phyloP scores from a whole-genome alignment of 2,797 vertebrate species.

The Artibeus lituratus region DNA sequence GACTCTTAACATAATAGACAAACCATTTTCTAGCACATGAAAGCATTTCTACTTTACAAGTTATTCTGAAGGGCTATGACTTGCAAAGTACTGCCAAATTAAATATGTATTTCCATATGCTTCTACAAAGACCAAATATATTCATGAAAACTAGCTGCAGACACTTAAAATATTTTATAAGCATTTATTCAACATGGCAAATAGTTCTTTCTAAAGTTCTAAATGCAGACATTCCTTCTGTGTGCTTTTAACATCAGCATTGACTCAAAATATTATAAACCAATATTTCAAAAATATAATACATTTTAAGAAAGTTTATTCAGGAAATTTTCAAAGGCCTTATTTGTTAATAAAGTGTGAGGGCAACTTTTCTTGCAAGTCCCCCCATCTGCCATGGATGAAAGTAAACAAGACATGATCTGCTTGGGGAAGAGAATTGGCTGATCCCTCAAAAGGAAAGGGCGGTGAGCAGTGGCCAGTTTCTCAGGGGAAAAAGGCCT shows the following conservation, averaged over 20 bases:
- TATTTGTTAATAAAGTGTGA: slow-evolving; percentile 24
- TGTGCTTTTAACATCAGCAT: not conserved
- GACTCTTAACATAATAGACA: slow-evolving; percentile 41
- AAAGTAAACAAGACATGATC: too few species aligned
- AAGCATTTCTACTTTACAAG: slow-evolving; percentile 58
- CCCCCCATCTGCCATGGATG: too few species aligned
- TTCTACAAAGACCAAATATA: slow-evolving; percentile 65
- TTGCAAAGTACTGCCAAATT: slow-evolving; percentile 74
- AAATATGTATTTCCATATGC: slow-evolving; percentile 76
- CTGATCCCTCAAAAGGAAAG: too few species aligned
- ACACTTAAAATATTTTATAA: slow-evolving; percentile 43
- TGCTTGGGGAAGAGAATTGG: too few species aligned
- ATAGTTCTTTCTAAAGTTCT: slow-evolving; percentile 20
- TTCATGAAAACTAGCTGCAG: slow-evolving; percentile 35
- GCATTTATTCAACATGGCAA: slow-evolving; percentile 36
- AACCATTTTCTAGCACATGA: slow-evolving; percentile 63
- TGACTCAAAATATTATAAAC: not conserved
- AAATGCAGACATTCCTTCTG: not conserved
- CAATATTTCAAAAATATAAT: slow-evolving; percentile 31
- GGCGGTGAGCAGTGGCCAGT: too few species aligned
- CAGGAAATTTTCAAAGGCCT: not conserved
- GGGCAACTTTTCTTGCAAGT: too few species aligned
- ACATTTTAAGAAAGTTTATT: not conserved
- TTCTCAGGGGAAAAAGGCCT: too few species aligned
- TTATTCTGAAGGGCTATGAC: slow-evolving; percentile 63